Evolutionary conservation across 2,113 vertebrate genomes (phyloP).

Genomic region (Petrocephalus zakoni): DNA sequence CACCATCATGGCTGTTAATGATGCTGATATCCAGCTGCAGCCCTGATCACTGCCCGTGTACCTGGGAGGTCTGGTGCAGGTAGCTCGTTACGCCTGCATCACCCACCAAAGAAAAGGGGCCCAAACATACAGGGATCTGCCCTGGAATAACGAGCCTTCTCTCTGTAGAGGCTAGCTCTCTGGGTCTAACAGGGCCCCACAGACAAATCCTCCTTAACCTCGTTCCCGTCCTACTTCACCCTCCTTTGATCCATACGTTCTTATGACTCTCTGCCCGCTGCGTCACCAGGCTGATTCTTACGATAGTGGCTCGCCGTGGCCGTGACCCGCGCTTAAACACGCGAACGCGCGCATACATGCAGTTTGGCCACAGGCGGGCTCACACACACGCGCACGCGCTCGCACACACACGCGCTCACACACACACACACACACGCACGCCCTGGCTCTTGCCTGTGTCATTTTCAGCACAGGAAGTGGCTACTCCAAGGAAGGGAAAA

Average conservation of each 20-base stretch:
- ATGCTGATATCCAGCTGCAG: not conserved
- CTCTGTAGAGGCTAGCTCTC: not conserved
- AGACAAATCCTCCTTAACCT: not conserved
- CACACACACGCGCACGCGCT: not conserved
- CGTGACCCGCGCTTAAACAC: not conserved
- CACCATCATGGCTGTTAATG: not conserved
- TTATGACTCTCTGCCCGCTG: slow-evolving; percentile 50
- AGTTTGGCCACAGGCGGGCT: not conserved
- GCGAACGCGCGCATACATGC: not conserved
- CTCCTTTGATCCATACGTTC: slow-evolving; percentile 52
- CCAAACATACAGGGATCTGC: not conserved
- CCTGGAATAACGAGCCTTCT: not conserved
- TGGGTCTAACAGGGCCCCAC: not conserved
- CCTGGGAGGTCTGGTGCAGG: not conserved
- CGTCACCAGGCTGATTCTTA: slow-evolving; percentile 43
- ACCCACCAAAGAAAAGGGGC: not conserved
- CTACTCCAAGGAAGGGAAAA: not conserved
- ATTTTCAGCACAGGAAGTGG: not conserved
- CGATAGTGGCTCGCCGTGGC: slow-evolving; percentile 26
- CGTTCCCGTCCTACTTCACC: slow-evolving; percentile 49
- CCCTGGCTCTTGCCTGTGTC: not conserved
- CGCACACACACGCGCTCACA: not conserved
- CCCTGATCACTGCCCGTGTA: not conserved
- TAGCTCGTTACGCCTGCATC: not conserved
- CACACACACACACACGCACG: not conserved